Base-by-base conservation (phyloP, 2,797 vertebrate species). In the Arctocebus calabarensis region DNA sequence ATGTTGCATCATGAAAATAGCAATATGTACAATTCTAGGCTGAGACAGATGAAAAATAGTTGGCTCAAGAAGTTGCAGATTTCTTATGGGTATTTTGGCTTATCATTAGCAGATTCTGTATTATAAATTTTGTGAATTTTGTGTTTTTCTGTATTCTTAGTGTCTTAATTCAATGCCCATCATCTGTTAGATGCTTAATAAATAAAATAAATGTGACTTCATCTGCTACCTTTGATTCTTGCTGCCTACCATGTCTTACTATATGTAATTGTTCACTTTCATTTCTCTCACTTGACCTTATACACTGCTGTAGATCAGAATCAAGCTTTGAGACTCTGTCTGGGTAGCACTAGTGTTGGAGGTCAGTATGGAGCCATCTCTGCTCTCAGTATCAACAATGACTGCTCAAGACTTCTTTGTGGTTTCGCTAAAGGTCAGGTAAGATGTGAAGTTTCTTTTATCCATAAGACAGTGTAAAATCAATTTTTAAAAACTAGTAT, bases 401-500 rank as follows among this genome's bases (percentile, higher is more conserved):
- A 99, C 97, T 99, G 99, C 79, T 99, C 99, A 0, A 98, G 99
- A 84, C 99, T 99, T 90, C 99, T 99, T 48, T 99, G 99, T 82
- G 99, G 99, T 10, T 99, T 99, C 96, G 99, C 99, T 5, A 99
- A 99, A 98, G 99, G 99, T 98, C 99, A 99, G 99, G 99, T 99
- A 98, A 90, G 71, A 96, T 94, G 61, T 7, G 37, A 37, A 48
- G 8, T 27, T 95, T 70, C 13, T 90, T 95, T 73, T 84, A 77
- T 55, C 45, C 27, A 25, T 32, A 32, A 87, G 32, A 75, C 59
- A 84, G 23, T 55, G 3, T 79, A 90, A 73, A 87, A 61, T 91
- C 11, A 77, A 20, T 62, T 78, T 22, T 12, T 13, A 59, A 52
- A 84, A 89, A 22, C 34, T 22, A 62, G 12, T 75, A 52, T 83